These are phyloP conservation scores for Agelas oroides DNA, from an alignment of 37 sponge, comb jelly and placozoan genomes.

Conservation along the genomic window DNA sequence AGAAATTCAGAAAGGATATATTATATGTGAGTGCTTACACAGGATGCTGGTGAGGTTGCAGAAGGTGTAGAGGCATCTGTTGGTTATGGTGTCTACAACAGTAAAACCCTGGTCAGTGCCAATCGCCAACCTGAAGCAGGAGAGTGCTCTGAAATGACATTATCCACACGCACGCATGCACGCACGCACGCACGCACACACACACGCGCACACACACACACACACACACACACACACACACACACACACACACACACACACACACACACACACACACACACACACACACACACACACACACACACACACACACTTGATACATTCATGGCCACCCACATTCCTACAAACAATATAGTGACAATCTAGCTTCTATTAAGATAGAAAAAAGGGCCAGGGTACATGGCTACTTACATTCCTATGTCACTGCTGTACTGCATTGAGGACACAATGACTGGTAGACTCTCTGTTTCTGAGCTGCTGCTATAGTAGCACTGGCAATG, in stretches of 20 bases:
- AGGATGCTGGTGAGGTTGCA: slow-evolving; percentile 53
- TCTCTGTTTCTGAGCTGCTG: neutral
- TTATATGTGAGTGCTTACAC: slow-evolving; percentile 17
- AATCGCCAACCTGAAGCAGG: slow-evolving; percentile 46
- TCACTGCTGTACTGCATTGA: slow-evolving; percentile 38
- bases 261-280: too few relatives aligned
- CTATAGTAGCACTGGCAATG: slow-evolving; percentile 38
- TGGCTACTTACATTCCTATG: slow-evolving; percentile 40
- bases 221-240: too few relatives aligned
- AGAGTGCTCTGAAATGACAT: neutral
- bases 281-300: too few relatives aligned
- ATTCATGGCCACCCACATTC: too few relatives aligned
- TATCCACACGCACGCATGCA: too few relatives aligned
- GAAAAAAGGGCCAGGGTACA: neutral
- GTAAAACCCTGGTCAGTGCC: slow-evolving; percentile 51
- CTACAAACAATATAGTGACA: too few relatives aligned
- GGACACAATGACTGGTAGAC: neutral
- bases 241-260: too few relatives aligned
- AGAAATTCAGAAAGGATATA: too few relatives aligned
- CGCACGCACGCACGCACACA: too few relatives aligned
- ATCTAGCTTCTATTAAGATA: too few relatives aligned
- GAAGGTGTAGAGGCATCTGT: slow-evolving; percentile 38
- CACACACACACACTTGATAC: too few relatives aligned
- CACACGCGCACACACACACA: too few relatives aligned
- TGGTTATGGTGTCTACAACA: slow-evolving; percentile 26